phyloP scores from a whole-genome alignment of 1,140 invertebrate genomes.

The Aricia agestis region DNA sequence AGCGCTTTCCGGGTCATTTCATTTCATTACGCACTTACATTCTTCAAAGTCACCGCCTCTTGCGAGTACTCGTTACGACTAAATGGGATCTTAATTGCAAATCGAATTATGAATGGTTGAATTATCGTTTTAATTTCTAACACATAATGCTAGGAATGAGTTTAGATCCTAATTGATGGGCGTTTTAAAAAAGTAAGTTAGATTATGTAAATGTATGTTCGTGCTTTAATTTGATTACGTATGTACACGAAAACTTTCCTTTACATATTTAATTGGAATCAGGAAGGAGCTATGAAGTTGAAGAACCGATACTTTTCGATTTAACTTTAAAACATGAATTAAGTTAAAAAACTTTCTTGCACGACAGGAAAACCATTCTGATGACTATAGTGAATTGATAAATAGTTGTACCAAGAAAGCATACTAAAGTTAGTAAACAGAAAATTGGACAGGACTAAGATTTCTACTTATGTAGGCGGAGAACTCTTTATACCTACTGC shows the following conservation, averaged over 20 bases:
- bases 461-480: background rate
- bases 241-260: background rate
- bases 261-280: background rate
- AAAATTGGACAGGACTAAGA: background rate
- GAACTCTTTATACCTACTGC: background rate
- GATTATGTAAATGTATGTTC: too few species aligned
- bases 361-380: background rate
- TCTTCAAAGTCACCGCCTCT: conserved; percentile 42
- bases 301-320: background rate
- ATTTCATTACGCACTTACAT: conserved; percentile 47
- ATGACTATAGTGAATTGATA: background rate
- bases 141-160: background rate
- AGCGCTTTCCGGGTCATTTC: conserved; percentile 45
- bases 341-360: background rate
- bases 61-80: conserved; percentile 47
- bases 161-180: too few species aligned
- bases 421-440: background rate
- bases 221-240: too few species aligned
- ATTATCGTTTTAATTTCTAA: conserved; percentile 22
- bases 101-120: conserved; percentile 44
- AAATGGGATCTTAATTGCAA: conserved; percentile 49
- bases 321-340: background rate
- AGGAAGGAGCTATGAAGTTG: background rate
- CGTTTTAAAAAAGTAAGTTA: too few species aligned
- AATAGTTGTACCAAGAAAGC: background rate